Conservation (phyloP, 2,797 vertebrate species). For the Lycodopsis pacificus region DNA sequence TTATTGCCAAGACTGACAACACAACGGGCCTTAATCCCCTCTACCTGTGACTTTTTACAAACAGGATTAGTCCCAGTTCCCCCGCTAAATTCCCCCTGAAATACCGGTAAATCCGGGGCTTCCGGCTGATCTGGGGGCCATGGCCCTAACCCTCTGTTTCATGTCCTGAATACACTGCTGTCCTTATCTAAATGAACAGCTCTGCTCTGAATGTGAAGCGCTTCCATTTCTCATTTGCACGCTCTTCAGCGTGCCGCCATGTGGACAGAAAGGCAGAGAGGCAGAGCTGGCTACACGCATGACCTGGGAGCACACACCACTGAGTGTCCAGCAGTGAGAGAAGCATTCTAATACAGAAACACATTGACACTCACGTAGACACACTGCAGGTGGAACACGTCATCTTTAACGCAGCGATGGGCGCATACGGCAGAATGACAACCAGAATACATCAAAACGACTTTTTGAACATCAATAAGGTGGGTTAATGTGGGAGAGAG, state of each 20-base stretch:
- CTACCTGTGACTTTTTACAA: slow-evolving; percentile 84
- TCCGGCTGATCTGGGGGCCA: slow-evolving; percentile 63
- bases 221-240: slow-evolving; percentile 16
- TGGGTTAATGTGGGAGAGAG: slow-evolving; percentile 23
- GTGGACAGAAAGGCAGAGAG: slow-evolving; percentile 40
- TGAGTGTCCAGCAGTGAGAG: slow-evolving; percentile 20
- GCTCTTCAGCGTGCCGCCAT: slow-evolving; percentile 41
- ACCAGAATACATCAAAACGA: slow-evolving; percentile 40
- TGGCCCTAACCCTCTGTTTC: slow-evolving; percentile 70
- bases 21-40: slow-evolving; percentile 74
- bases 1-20: slow-evolving; percentile 65
- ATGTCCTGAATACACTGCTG: slow-evolving; percentile 66
- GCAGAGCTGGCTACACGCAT: slow-evolving; percentile 31
- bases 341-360: slow-evolving; percentile 42
- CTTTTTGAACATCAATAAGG: slow-evolving; percentile 52
- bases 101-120: slow-evolving; percentile 66
- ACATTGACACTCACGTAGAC: slow-evolving; percentile 19
- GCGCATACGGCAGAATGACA: slow-evolving; percentile 23
- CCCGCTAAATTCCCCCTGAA: slow-evolving; percentile 67
- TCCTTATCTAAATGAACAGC: slow-evolving; percentile 85
- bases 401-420: slow-evolving; percentile 25
- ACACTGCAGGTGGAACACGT: slow-evolving; percentile 18
- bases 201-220: slow-evolving; percentile 63
- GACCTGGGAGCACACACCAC: slow-evolving; percentile 4
- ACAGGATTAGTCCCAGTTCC: slow-evolving; percentile 81